A percentile compares a stretch with the other conserved stretches of the same genome.
These are phyloP conservation scores for Scaptomyza cyrtandrae DNA, from an alignment of 2,888 invertebrate species.

Conservation along the genomic window DNA sequence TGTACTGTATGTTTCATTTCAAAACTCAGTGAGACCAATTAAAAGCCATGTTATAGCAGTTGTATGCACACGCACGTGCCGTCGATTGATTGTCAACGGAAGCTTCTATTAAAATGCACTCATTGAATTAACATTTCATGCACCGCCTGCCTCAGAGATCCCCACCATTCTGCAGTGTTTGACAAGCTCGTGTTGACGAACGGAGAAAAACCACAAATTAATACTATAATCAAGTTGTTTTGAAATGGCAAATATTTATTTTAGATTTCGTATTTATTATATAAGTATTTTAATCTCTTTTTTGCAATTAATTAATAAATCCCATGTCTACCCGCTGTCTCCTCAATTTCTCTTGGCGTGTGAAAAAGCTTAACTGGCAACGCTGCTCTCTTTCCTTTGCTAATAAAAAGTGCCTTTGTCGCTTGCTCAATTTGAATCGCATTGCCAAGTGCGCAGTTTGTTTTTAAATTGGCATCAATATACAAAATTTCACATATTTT, in stretches of 20 bases:
- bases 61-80: constrained; percentile 47
- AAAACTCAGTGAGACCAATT: not conserved
- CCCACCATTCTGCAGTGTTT: not conserved
- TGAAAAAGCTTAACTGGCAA: not conserved
- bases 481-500: constrained; percentile 24
- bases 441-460: constrained; percentile 80
- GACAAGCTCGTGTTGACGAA: not conserved
- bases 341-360: too few species aligned
- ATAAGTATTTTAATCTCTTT: not conserved
- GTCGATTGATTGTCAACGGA: constrained; percentile 41
- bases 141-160: not conserved
- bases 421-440: constrained; percentile 48
- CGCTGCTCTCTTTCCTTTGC: not conserved
- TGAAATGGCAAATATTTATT: not conserved
- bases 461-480: constrained; percentile 55
- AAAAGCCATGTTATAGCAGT: constrained; percentile 15
- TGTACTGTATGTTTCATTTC: constrained; percentile 7
- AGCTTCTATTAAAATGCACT: constrained; percentile 22
- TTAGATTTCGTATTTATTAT: not conserved
- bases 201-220: not conserved
- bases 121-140: constrained; percentile 25
- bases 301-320: not conserved
- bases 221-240: not conserved
- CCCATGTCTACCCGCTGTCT: not conserved
- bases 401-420: not conserved